phyloP scores from a whole-genome alignment of 2,113 vertebrate genomes.

The Onychostruthus taczanowskii region DNA sequence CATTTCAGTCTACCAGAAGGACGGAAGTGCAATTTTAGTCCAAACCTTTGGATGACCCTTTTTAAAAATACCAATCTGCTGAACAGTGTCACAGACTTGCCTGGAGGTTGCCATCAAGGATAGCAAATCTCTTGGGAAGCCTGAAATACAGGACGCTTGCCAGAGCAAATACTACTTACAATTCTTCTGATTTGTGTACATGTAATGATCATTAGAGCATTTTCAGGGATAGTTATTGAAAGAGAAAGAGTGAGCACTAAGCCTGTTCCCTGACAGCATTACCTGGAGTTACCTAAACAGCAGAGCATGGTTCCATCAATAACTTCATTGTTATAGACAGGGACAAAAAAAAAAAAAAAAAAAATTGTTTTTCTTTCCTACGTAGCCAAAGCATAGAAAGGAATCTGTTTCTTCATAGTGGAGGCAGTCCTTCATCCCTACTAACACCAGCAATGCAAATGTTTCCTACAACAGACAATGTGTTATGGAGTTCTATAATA shows the following conservation, averaged over 20 bases:
- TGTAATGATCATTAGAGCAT: not conserved
- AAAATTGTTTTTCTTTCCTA: not conserved
- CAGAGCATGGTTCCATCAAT: not conserved
- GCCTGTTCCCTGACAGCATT: not conserved
- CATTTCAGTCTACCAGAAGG: not conserved
- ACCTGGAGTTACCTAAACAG: not conserved
- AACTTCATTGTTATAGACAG: not conserved
- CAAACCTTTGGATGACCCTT: not conserved
- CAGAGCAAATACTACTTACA: not conserved
- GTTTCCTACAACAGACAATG: not conserved
- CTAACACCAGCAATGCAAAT: not conserved
- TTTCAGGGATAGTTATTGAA: not conserved
- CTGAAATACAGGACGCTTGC: not conserved
- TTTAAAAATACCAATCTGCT: not conserved
- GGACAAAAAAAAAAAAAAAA: fast-evolving
- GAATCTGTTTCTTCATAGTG: not conserved
- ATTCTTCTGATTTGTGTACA: not conserved
- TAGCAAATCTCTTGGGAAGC: not conserved
- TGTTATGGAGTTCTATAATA: not conserved
- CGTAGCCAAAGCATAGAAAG: not conserved
- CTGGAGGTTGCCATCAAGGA: not conserved
- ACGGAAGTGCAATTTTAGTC: not conserved
- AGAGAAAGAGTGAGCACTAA: not conserved
- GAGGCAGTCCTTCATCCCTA: not conserved
- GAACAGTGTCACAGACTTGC: not conserved